Percentiles rank a stretch among this genome's conserved stretches.
These are phyloP conservation scores for Aporophyla nigra DNA, from an alignment of 2,888 invertebrate species.

Conservation along the genomic window DNA sequence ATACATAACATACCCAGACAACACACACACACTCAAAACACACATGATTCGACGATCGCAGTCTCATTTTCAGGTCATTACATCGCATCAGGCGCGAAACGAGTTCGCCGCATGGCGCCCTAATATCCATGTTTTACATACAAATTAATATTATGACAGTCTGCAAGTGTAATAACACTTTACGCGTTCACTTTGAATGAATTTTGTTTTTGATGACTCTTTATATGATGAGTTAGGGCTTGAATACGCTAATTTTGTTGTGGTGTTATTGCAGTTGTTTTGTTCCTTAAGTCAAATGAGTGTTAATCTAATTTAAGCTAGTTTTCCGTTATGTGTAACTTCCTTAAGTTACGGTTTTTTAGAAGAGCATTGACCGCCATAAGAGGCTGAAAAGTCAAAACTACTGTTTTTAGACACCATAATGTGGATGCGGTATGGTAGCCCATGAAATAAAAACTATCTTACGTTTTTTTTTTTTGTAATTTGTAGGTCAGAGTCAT, in stretches of 20 bases:
- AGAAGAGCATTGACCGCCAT: too few species aligned
- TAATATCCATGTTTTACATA: conserved; percentile 70
- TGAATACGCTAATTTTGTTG: conserved; percentile 16
- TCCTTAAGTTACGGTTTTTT: neutral
- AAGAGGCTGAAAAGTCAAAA: too few species aligned
- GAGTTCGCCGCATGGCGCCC: conserved; percentile 70
- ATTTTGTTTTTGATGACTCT: conserved; percentile 49
- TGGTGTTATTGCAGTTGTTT: conserved; percentile 28
- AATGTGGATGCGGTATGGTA: too few species aligned
- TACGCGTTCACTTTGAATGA: conserved; percentile 44
- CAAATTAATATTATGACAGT: conserved; percentile 70
- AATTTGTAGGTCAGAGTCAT: too few species aligned
- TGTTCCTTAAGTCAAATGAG: neutral
- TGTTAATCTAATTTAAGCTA: neutral
- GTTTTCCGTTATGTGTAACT: neutral
- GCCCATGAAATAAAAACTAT: too few species aligned
- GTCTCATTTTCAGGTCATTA: conserved; percentile 79
- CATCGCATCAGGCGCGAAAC: conserved; percentile 66
- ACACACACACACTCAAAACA: conserved; percentile 43
- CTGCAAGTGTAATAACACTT: conserved; percentile 64
- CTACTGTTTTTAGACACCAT: too few species aligned
- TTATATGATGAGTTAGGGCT: conserved; percentile 25
- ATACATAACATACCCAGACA: conserved; percentile 25
- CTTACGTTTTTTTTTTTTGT: too few species aligned
- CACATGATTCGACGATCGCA: conserved; percentile 62